These are phyloP conservation scores for Regulus satrapa DNA, from an alignment of 2,113 vertebrate genomes.

Conservation along the genomic window DNA sequence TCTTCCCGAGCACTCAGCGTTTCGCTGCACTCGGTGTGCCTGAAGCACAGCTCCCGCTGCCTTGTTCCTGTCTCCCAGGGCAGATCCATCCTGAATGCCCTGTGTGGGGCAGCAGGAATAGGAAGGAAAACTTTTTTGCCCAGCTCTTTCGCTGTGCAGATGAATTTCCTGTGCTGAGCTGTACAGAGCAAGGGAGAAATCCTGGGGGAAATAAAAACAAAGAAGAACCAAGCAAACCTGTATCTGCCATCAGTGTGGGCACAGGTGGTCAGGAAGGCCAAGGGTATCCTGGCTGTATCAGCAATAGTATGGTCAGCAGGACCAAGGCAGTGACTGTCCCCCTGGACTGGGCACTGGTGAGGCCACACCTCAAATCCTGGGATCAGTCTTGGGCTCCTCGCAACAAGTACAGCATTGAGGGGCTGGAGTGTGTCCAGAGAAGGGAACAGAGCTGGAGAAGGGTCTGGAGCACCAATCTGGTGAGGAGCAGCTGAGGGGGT, in stretches of 20 bases:
- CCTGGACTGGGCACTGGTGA: fast-evolving
- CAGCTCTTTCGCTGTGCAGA: not conserved
- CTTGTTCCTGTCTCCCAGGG: not conserved
- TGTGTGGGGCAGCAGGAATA: not conserved
- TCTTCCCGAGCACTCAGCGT: not conserved
- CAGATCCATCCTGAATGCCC: not conserved
- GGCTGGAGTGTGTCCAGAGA: not conserved
- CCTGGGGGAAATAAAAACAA: fast-evolving
- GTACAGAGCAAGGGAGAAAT: not conserved
- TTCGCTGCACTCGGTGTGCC: fast-evolving
- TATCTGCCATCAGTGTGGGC: too few relatives aligned
- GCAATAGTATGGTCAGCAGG: not conserved
- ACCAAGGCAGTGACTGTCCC: fast-evolving
- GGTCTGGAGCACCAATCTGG: not conserved
- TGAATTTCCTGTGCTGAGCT: not conserved
- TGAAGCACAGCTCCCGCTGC: not conserved
- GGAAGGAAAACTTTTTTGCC: not conserved
- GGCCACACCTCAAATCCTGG: not conserved
- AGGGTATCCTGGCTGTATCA: not conserved
- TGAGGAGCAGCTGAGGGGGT: not conserved
- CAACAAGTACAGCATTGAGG: not conserved
- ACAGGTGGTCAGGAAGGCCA: not conserved
- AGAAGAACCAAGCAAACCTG: not conserved
- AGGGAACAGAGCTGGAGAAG: fast-evolving
- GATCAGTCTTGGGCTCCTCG: not conserved